These are phyloP conservation scores for Lethenteron reissneri DNA, from an alignment of 2,113 vertebrate genomes.

Conservation along the genomic window DNA sequence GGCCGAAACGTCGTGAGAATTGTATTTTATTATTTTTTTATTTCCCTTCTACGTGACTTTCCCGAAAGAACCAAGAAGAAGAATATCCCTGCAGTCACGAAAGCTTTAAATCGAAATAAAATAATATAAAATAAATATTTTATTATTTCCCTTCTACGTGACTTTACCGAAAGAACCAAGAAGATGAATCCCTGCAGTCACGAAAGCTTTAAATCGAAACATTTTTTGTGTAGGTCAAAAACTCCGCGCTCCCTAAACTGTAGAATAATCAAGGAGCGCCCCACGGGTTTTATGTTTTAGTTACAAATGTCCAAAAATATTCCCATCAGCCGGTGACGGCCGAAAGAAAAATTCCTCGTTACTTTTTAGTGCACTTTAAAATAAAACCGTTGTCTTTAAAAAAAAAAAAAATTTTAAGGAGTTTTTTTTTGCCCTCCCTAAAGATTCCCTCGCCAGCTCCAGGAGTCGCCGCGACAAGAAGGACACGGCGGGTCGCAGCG, in stretches of 20 bases:
- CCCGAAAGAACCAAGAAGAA: too few species aligned
- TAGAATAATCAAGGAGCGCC: not conserved
- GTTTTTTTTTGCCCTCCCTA: not conserved
- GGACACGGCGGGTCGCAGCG: constrained; percentile 54
- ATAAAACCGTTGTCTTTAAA: not conserved
- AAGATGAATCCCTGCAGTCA: too few species aligned
- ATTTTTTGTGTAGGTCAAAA: too few species aligned
- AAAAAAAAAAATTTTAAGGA: not conserved
- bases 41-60: too few species aligned
- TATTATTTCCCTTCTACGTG: too few species aligned
- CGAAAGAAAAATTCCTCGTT: not conserved
- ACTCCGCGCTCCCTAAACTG: not conserved
- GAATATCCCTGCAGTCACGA: too few species aligned
- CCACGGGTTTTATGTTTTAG: not conserved
- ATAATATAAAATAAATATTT: too few species aligned
- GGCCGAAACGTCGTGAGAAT: too few species aligned
- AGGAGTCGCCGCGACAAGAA: constrained; percentile 63
- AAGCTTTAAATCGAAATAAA: too few species aligned
- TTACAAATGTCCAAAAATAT: not conserved
- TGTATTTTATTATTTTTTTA: too few species aligned
- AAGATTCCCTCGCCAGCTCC: constrained; percentile 15
- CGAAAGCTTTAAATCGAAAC: too few species aligned
- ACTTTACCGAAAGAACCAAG: too few species aligned
- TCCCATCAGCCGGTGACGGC: not conserved
- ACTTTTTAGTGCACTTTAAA: not conserved